Evolutionary conservation across 2,113 vertebrate species (phyloP), one percentile per base, ranked within the genome.

Genomic region (Alosa alosa): DNA sequence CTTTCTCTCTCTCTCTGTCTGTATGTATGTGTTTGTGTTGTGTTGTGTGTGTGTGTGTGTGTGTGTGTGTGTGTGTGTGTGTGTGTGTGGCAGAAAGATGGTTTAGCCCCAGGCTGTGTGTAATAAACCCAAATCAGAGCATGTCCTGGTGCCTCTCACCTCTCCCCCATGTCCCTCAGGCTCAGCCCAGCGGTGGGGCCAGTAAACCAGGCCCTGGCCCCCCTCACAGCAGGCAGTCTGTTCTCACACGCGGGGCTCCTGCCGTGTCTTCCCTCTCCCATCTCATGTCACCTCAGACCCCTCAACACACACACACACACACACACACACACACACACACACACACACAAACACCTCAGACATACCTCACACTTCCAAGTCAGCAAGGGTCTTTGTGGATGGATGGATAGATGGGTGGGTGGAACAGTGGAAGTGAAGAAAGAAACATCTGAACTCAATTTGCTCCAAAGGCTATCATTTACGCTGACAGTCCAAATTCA

Each of bases 41-140:
- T 46, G 82, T 89, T n/a, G 46, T 47, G 46, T 47, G 46, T 47
- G 46, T 47, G 9, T 47, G 46, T 72, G 64, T 78, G 84, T 31
- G 39, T 75, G 64, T 84, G 82, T 89, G 91, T 91, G 86, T 91
- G 90, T 50, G 50, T 83, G 89, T 47, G 31, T 17, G 36, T 13
- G 52, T 88, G 86, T 90, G 84, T 57, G 87, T 83, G 9, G 13
- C 52, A 55, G 52, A 55, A 18, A 55, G 52, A 15, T 55, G 52
- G 52, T 18, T 55, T 18, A 55, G 52, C 52, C 52, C 4, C 52
- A 18, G 52, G 52, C 15, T 17, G 52, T 15, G 52, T 55, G 52
- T 55, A 55, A 17, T 55, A 55, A 55, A 55, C 52, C 17, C 52
- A 17, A 17, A 55, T 55, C 13, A 17, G 13, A 55, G 52, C 52